Base-by-base conservation (phyloP, 2,113 vertebrate genomes). In the Myiagra hebetior region DNA sequence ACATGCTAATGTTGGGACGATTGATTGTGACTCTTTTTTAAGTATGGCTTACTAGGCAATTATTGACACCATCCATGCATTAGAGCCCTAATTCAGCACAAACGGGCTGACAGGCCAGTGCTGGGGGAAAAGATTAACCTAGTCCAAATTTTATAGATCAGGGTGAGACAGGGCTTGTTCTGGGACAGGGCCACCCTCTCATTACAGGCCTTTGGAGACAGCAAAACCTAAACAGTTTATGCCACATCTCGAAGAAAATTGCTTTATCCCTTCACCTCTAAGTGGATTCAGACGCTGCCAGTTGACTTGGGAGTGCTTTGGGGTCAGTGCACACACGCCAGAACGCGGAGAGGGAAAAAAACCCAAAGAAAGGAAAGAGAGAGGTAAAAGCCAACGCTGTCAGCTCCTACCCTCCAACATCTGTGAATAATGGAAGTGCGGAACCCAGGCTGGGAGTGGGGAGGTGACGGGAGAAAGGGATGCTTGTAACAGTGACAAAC, bases 191-290 rank as follows among this genome's bases (percentile, higher is more conserved):
- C 79, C 90, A 90, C 95, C 95, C 95, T 96, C 95, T 97, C 96
- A 95, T 97, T 96, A 92, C 87, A 95, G 96, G 94, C 93, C 95
- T 97, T 97, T 5, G 37, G 97, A 98, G 97, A 97, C 95, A 89
- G 97, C 92, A 70, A 83, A 98, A 97, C 85, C 97, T 96, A 97
- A 98, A 97, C 96, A 95, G 96, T 96, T 97, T 95, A 97, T 96
- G 94, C 96, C 97, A 92, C 96, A 91, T 97, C 96, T 96, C 86
- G 89, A 95, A 95, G 97, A 97, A 97, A 97, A 98, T 97, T 93
- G 97, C 97, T 97, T 97, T 97, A 93, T 98, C 94, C 97, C 94
- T 97, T 98, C 97, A 97, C 97, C 97, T 96, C 84, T 98, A 98
- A 98, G 97, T 98, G 97, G 97, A 98, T 98, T 98, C 98, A 97